Conservation (phyloP, 2,113 vertebrate genomes). For the Hemibagrus wyckioides region DNA sequence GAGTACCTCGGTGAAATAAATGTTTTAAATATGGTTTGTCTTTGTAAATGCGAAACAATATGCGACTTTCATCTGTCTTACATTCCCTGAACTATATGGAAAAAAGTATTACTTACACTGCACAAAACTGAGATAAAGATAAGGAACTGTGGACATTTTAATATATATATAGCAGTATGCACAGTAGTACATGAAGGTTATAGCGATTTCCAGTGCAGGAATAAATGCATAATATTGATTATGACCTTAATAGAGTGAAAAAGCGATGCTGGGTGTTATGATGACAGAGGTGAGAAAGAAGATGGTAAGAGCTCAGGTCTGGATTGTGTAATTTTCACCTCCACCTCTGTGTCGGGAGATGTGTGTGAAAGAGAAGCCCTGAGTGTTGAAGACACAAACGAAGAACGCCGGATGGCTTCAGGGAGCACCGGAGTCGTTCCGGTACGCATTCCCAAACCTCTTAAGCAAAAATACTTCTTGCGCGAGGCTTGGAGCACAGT, state of each 20-base stretch:
- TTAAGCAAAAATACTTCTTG: neutral
- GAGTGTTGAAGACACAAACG: neutral
- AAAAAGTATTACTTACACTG: neutral
- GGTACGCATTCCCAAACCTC: neutral
- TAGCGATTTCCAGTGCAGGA: neutral
- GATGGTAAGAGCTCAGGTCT: neutral
- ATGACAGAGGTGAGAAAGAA: conserved; percentile 22
- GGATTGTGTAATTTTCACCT: conserved; percentile 30
- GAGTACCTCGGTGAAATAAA: neutral
- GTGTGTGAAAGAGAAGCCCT: neutral
- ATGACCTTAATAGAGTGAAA: neutral
- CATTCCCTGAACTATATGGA: neutral
- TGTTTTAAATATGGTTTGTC: neutral
- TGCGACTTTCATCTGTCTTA: neutral
- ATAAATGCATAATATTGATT: neutral
- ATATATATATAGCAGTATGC: neutral
- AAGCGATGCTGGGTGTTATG: neutral
- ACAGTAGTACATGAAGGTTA: neutral
- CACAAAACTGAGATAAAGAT: neutral
- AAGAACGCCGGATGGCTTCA: conserved; percentile 4
- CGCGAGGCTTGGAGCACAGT: neutral
- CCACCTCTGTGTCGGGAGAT: conserved; percentile 1
- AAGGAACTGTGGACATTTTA: neutral
- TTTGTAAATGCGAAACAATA: neutral
- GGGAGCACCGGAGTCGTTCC: neutral